phyloP scores from a whole-genome alignment of 2,797 vertebrate species.

The Pipistrellus pygmaeus region DNA sequence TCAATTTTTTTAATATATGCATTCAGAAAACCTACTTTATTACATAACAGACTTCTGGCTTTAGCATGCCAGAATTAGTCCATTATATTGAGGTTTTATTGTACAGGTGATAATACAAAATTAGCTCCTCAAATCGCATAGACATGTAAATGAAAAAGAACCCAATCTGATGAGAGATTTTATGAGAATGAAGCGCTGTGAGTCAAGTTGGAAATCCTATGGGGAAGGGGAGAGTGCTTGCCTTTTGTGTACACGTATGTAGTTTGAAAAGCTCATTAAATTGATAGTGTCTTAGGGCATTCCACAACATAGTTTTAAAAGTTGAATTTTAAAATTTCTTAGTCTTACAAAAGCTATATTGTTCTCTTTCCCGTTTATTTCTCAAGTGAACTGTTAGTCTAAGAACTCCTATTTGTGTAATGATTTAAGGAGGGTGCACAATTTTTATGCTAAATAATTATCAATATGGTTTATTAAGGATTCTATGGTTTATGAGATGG shows the following conservation, averaged over 20 bases:
- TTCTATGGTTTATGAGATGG: not conserved
- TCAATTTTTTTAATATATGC: not conserved
- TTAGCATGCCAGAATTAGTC: not conserved
- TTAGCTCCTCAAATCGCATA: not conserved
- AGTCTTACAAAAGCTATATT: conserved; percentile 26
- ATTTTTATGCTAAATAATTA: conserved; percentile 19
- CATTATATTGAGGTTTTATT: not conserved
- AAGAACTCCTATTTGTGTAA: conserved; percentile 12
- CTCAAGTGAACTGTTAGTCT: conserved; percentile 4
- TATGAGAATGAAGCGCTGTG: conserved; percentile 6
- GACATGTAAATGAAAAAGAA: conserved; percentile 17
- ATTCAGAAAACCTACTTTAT: not conserved
- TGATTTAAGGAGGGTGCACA: not conserved
- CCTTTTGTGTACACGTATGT: conserved; percentile 1
- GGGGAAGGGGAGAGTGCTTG: not conserved
- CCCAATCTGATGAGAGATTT: conserved; percentile 47
- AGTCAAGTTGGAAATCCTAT: not conserved
- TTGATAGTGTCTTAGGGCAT: conserved; percentile 34
- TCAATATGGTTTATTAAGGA: conserved; percentile 8
- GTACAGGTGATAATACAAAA: not conserved
- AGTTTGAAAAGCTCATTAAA: conserved; percentile 5
- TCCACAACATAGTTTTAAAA: conserved; percentile 36
- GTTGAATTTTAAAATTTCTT: conserved; percentile 21
- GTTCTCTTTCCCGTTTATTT: not conserved
- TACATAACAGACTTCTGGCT: not conserved